A percentile compares a stretch with the other conserved stretches of the same genome.
Conservation (phyloP, 2,888 invertebrate species). For the Geotrupes spiniger region DNA sequence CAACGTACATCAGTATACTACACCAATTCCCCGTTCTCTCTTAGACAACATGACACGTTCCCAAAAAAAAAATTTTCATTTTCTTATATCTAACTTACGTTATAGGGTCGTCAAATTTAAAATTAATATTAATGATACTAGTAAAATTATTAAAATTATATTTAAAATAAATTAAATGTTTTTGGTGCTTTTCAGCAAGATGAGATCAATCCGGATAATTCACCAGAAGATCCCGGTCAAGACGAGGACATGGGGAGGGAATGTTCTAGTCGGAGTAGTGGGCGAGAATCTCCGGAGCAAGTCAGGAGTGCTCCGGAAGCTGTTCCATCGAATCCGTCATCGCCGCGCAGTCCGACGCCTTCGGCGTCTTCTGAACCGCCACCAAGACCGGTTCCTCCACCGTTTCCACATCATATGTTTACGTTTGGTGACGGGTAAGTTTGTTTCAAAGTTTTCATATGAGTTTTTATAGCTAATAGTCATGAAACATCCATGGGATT, state of each 20-base stretch:
- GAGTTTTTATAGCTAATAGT: too few species aligned
- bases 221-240: slow-evolving; percentile 30
- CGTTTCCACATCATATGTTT: slow-evolving; percentile 68
- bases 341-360: slow-evolving; percentile 57
- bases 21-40: too few species aligned
- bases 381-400: slow-evolving; percentile 57
- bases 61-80: too few species aligned
- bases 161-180: background rate
- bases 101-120: too few species aligned
- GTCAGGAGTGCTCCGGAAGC: slow-evolving; percentile 35
- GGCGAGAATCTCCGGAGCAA: slow-evolving; percentile 36
- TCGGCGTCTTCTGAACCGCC: slow-evolving; percentile 61
- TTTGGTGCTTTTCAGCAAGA: slow-evolving; percentile 31
- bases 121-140: too few species aligned
- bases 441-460: slow-evolving; percentile 7
- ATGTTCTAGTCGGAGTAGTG: slow-evolving; percentile 46
- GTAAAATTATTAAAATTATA: too few species aligned
- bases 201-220: slow-evolving; percentile 35
- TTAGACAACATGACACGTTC: too few species aligned
- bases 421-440: slow-evolving; percentile 60
- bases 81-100: too few species aligned
- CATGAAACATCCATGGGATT: too few species aligned
- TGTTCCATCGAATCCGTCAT: slow-evolving; percentile 44
- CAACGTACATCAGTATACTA: too few species aligned
- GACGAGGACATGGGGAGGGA: slow-evolving; percentile 43